Base-by-base conservation (phyloP, 2,888 invertebrate genomes). In the Sarcophaga rosellei region DNA sequence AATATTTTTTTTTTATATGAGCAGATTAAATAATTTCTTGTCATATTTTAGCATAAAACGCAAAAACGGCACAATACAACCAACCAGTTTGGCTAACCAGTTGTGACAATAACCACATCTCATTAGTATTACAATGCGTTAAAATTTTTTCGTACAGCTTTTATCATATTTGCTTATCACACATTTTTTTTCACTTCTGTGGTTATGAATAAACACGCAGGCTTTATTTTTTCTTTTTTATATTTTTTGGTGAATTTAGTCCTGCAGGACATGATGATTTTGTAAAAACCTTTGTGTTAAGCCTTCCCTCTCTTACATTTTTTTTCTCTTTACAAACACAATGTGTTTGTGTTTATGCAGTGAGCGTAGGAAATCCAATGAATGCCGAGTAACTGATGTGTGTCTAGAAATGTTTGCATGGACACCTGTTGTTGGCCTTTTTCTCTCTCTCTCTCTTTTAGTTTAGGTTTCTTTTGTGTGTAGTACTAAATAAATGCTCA, bases 341-440 rank as follows among this genome's bases (percentile, higher is more conserved):
- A 8, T 10, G 35, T 6, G 47, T 47, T 47, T 47, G 4, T 53
- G 5, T 12, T 53, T 53, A 15, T 53, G 11, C 53, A 53, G 53
- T 59, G 63, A 66, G 69, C 47, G 79, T 68, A 59, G 68, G 47
- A 68, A 73, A 63, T 80, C 76, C 75, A 79, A 57, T 76, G 82
- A 79, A 79, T 80, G 79, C 11, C 44, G 79, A 79, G 57, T 47
- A 79, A 62, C 23, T 76, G 69, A 61, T 61, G 66, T 68, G 57
- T 77, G 44, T 66, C 53, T 53, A 3, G 10, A 45, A 72, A 63
- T 77, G 74, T 59, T 20, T 81, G 77, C 77, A 68, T 85, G 81
- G 69, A 85, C 85, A 85, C 81, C 81, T 81, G 81, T 78, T 85
- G 76, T 35, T 35, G 8, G 35, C 35, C 35, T 35, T 35, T 35